Base-by-base conservation (phyloP, 2,113 vertebrate genomes). In the Sula dactylatra region DNA sequence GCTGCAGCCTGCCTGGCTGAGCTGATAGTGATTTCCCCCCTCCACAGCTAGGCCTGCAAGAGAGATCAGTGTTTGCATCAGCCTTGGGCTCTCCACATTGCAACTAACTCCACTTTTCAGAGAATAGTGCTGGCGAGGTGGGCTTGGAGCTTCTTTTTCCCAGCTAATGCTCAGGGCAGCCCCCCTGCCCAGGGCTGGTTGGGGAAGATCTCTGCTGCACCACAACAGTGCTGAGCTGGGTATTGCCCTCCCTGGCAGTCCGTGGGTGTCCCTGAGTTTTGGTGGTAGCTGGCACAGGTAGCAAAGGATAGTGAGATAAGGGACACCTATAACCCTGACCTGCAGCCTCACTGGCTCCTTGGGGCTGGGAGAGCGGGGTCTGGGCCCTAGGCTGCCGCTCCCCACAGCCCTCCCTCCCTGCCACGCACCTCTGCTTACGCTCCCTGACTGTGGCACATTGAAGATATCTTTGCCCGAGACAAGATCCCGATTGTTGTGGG, bases 401-500 rank as follows among this genome's bases (percentile, higher is more conserved):
- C 40, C 54, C 50, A 12, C 64, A 62, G 40, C 72, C 29, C 26
- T 74, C 27, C 26, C 58, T 40, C 61, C 20, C 22, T 29, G 31
- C 49, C 2, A 0, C 26, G 19, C 89, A 8, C 34, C 70, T 83
- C 69, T 66, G 36, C 56, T 59, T 55, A 6, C 0, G 0, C 82
- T 98, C 98, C 98, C 98, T 99, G 99, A 99, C 97, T 54, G 26
- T 2, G 32, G 34, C 94, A 99, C 99, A 99, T 99, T 66, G 98
- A 99, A 86, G 99, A 99, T 93, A 98, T 99, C 97, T 98, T 99
- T 98, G 96, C 97, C 72, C 97, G 97, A 84, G 93, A 98, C 96
- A 99, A 98, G 94, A 98, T 99, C 94, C 99, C 99, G 0, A 98
- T 99, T 91, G 81, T 99, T 10, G 99, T 99, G 34, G 99, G 99